phyloP scores from a whole-genome alignment of 2,797 vertebrate species.

The Hemitrygon akajei region DNA sequence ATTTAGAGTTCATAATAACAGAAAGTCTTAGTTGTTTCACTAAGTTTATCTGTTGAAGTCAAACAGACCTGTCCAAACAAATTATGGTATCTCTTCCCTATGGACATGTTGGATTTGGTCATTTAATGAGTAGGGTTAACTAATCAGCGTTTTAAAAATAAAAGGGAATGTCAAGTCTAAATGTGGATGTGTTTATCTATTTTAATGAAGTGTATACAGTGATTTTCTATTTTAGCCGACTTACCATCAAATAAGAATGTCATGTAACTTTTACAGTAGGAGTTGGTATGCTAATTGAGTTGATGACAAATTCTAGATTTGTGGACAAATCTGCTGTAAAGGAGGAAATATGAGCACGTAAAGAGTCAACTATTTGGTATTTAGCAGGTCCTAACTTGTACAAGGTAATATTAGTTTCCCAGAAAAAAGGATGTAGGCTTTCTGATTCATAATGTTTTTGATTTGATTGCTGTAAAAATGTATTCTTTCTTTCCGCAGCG shows the following conservation, averaged over 20 bases:
- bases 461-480: not conserved
- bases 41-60: not conserved
- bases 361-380: not conserved
- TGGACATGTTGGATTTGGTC: slow-evolving; percentile 16
- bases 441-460: not conserved
- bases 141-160: not conserved
- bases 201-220: not conserved
- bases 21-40: not conserved
- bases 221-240: not conserved
- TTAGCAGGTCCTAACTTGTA: not conserved
- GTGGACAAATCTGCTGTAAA: not conserved
- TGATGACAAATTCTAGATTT: not conserved
- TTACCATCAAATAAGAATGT: not conserved
- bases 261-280: not conserved
- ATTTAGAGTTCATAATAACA: not conserved
- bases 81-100: not conserved
- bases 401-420: not conserved
- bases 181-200: not conserved
- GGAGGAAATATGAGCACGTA: not conserved
- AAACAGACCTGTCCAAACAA: not conserved
- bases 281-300: not conserved
- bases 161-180: not conserved
- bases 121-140: not conserved
- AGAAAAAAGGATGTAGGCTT: not conserved
- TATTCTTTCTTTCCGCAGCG: slow-evolving; percentile 58